A percentile compares a stretch with the other conserved stretches of the same genome.
phyloP scores from a whole-genome alignment of 64 coral and sea anemone species.

The Stichodactyla mertensii region DNA sequence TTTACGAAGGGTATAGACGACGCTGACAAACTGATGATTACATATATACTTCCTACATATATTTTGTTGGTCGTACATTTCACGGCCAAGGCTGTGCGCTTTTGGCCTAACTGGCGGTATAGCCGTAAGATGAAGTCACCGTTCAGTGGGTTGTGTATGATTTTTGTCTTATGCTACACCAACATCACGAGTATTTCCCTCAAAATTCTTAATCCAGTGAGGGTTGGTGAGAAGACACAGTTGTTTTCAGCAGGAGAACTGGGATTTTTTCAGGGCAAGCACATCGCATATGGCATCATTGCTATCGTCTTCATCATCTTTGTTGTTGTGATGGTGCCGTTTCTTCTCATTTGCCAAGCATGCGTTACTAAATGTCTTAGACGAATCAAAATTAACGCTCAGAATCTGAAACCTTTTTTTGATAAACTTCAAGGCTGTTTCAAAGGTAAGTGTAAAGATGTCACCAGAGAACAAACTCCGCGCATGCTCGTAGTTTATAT shows the following conservation, averaged over 20 bases:
- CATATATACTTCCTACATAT: constrained; percentile 36
- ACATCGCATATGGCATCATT: constrained; percentile 38
- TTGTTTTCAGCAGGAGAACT: constrained; percentile 36
- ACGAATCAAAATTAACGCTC: not conserved
- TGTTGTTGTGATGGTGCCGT: constrained; percentile 39
- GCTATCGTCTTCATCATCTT: constrained; percentile 9
- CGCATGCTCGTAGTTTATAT: not conserved
- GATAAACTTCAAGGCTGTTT: constrained; percentile 41
- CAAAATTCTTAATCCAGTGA: constrained; percentile 30
- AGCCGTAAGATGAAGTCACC: constrained; percentile 42
- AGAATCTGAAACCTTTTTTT: constrained; percentile 1
- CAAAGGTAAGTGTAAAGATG: not conserved
- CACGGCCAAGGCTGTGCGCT: too few species aligned
- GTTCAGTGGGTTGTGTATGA: constrained; percentile 72
- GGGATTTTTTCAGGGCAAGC: constrained; percentile 47
- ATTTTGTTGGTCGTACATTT: not conserved
- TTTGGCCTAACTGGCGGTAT: not conserved
- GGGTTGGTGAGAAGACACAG: constrained; percentile 31
- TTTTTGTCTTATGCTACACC: constrained; percentile 80
- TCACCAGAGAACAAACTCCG: not conserved
- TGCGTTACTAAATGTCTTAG: constrained; percentile 18
- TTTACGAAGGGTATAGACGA: constrained; percentile 47
- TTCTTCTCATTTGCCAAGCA: constrained; percentile 33
- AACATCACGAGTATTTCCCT: constrained; percentile 68
- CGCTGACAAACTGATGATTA: constrained; percentile 54